These are phyloP conservation scores for Stenotaenia linearis DNA, from an alignment of 2,888 invertebrate genomes.

Conservation along the genomic window DNA sequence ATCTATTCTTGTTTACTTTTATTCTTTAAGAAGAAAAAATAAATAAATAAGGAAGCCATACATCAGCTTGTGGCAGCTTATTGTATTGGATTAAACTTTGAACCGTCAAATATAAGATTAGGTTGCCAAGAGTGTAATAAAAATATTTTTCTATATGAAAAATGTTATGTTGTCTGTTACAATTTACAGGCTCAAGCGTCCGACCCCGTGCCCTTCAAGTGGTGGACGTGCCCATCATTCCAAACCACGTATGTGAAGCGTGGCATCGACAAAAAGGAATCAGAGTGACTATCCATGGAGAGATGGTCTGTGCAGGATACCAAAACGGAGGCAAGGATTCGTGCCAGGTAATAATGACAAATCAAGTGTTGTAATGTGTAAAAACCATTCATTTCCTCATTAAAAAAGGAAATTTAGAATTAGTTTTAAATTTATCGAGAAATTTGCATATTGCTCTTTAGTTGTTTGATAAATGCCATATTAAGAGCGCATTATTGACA, in stretches of 20 bases:
- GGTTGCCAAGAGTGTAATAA: too few relatives aligned
- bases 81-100: too few relatives aligned
- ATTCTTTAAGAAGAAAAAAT: too few relatives aligned
- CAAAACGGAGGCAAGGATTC: conserved; percentile 78
- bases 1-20: neutral
- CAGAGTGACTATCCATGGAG: conserved; percentile 84
- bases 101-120: neutral
- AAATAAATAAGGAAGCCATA: too few relatives aligned
- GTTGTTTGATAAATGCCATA: too few relatives aligned
- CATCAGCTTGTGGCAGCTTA: too few relatives aligned
- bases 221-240: conserved; percentile 37
- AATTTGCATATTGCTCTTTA: too few relatives aligned
- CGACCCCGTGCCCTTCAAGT: conserved; percentile 37
- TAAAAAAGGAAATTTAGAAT: too few relatives aligned
- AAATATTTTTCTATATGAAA: neutral
- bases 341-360: conserved; percentile 54
- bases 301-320: conserved; percentile 90
- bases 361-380: neutral
- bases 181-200: conserved; percentile 35
- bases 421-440: too few relatives aligned
- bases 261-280: conserved; percentile 57
- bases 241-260: conserved; percentile 36
- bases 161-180: neutral
- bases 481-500: too few relatives aligned
- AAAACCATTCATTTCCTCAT: too few relatives aligned